Base-by-base conservation (phyloP, 2,888 invertebrate species). In the Mythimna vitellina region DNA sequence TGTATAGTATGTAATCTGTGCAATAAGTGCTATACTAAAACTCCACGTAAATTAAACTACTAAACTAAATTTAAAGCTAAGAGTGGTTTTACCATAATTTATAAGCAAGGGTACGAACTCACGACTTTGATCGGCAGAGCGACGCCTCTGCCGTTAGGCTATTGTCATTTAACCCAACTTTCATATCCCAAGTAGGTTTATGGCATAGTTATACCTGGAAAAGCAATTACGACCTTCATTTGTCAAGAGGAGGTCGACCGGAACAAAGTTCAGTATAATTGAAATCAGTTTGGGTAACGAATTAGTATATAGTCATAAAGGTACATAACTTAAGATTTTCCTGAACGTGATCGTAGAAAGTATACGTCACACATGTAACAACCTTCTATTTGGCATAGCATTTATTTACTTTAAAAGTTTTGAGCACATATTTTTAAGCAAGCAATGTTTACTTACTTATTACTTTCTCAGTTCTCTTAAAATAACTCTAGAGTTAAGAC, bases 131-230 rank as follows among this genome's bases (percentile, higher is more conserved):
- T 79, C 74, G 46, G 57, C 57, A 69, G 70, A 60, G 53, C 65
- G 58, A 76, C 65, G 61, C 77, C 78, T 66, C 70, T 57, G 56
- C 65, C 70, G 60, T 76, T 67, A 56, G 70, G 64, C 64, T 70
- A 76, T 81, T 76, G 70, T 78, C 77, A 81, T 80, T 66, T 64
- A 69, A 81, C 65, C 69, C 49, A 66, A 78, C 71, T 79, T 74
- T 79, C 79, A 82, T 78, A 73, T 70, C 82, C 70, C 67, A 56
- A 73, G 79, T 67, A 80, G 74, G 78, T 83, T 81, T 81, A 84
- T 79, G 66, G 77, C 78, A 75, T 78, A 77, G 83, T 82, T 82
- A 73, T 73, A 82, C 82, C 70, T 81, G 73, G 58, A 73, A 82
- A 75, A 80, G 63, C 72, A 77, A 76, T 75, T 76, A 85, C 67